Evolutionary conservation across 2,888 invertebrate genomes (phyloP).

Genomic region (Caenorhabditis sp.): DNA sequence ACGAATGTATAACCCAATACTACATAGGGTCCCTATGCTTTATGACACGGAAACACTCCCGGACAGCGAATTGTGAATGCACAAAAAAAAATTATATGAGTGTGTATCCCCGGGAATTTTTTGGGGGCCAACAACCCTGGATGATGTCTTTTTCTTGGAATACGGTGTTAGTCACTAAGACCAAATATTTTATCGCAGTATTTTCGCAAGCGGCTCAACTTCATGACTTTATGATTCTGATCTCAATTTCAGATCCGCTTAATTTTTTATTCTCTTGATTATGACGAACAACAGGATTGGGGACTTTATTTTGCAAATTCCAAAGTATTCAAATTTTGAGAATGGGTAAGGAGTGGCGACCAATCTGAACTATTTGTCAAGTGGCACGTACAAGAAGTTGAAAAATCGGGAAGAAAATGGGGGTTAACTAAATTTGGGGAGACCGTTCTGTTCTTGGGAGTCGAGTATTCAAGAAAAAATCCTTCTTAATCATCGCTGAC

Average conservation of each 20-base stretch:
- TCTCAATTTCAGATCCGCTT: background rate
- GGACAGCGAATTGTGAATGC: constrained; percentile 34
- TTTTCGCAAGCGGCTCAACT: constrained; percentile 21
- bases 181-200: constrained; percentile 44
- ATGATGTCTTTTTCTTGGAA: constrained; percentile 28
- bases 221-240: background rate
- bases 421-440: constrained; percentile 29
- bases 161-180: constrained; percentile 6
- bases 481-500: background rate
- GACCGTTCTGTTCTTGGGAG: constrained; percentile 55
- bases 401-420: constrained; percentile 15
- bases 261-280: background rate
- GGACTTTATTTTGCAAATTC: constrained; percentile 52
- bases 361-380: constrained; percentile 57
- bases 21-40: constrained; percentile 35
- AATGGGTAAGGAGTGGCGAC: constrained; percentile 33
- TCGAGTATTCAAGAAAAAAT: background rate
- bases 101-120: constrained; percentile 2
- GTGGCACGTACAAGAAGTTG: constrained; percentile 39
- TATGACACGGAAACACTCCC: constrained; percentile 56
- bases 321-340: constrained; percentile 31
- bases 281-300: constrained; percentile 47
- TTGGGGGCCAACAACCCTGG: constrained; percentile 32
- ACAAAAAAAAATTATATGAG: constrained; percentile 26
- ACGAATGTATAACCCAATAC: constrained; percentile 7